Percentiles rank a stretch among this genome's conserved stretches.
Evolutionary conservation across 2,888 invertebrate genomes (phyloP).

Genomic region (Busseola fusca): DNA sequence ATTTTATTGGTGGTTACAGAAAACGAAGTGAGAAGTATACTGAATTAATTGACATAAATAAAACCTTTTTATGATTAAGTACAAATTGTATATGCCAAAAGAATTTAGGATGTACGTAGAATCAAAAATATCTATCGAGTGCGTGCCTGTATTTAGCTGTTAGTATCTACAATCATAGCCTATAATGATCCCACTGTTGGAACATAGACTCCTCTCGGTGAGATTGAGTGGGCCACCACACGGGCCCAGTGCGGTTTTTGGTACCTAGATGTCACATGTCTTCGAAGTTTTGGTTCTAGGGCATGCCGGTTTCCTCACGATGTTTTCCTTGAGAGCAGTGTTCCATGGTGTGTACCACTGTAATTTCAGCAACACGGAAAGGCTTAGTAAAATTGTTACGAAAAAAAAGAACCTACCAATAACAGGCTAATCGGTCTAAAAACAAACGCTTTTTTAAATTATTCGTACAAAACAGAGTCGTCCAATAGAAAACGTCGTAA

Average conservation of each 20-base stretch:
- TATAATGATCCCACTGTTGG: too few relatives aligned
- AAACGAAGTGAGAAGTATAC: background rate
- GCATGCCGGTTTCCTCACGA: too few relatives aligned
- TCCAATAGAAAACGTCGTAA: conserved; percentile 73
- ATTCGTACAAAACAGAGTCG: conserved; percentile 54
- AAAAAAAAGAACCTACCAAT: background rate
- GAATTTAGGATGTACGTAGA: background rate
- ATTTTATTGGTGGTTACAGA: background rate
- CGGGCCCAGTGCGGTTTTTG: too few relatives aligned
- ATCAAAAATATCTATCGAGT: too few relatives aligned
- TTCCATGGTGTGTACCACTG: background rate
- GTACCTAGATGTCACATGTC: too few relatives aligned
- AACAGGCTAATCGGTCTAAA: conserved; percentile 21
- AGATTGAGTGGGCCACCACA: too few relatives aligned
- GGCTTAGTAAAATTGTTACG: too few relatives aligned
- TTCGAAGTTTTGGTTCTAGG: too few relatives aligned
- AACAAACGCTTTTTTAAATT: conserved; percentile 36
- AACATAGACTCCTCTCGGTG: too few relatives aligned
- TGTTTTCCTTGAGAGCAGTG: background rate
- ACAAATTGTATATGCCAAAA: too few relatives aligned
- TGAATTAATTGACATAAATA: background rate
- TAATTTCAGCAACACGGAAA: background rate
- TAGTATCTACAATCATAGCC: too few relatives aligned
- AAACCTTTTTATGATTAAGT: background rate
- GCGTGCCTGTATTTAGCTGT: too few relatives aligned